phyloP scores from a whole-genome alignment of 2,888 invertebrate genomes.

The Aricia artaxerxes region DNA sequence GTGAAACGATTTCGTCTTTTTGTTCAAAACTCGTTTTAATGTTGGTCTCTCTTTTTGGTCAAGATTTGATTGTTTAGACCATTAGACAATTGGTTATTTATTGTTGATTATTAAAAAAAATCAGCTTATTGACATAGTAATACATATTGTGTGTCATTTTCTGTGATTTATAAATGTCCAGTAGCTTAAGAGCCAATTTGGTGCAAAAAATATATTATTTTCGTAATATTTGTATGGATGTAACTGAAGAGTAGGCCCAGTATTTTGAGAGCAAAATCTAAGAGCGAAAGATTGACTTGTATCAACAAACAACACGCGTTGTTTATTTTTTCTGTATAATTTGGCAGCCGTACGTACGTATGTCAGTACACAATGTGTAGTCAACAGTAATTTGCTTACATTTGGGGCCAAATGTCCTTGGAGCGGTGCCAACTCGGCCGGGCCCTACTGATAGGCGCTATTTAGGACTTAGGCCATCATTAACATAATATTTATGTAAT shows the following conservation, averaged over 20 bases:
- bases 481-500: slow-evolving; percentile 18
- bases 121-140: too few species aligned
- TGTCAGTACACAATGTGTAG: slow-evolving; percentile 40
- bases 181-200: neutral
- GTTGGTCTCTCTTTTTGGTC: neutral
- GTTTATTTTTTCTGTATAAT: slow-evolving; percentile 27
- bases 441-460: slow-evolving; percentile 36
- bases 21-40: neutral
- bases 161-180: neutral
- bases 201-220: neutral
- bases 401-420: slow-evolving; percentile 62
- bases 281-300: neutral
- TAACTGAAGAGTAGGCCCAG: neutral
- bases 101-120: neutral
- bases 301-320: neutral
- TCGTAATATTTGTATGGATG: neutral
- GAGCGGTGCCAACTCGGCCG: slow-evolving; percentile 54
- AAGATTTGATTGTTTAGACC: neutral
- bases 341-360: slow-evolving; percentile 27
- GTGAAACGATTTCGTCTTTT: neutral
- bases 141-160: neutral
- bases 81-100: neutral
- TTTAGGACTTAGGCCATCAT: slow-evolving; percentile 36
- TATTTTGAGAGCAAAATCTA: neutral
- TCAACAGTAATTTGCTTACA: slow-evolving; percentile 63